Base-by-base conservation (phyloP, 2,797 vertebrate species). In the Macropus fuliginosus region DNA sequence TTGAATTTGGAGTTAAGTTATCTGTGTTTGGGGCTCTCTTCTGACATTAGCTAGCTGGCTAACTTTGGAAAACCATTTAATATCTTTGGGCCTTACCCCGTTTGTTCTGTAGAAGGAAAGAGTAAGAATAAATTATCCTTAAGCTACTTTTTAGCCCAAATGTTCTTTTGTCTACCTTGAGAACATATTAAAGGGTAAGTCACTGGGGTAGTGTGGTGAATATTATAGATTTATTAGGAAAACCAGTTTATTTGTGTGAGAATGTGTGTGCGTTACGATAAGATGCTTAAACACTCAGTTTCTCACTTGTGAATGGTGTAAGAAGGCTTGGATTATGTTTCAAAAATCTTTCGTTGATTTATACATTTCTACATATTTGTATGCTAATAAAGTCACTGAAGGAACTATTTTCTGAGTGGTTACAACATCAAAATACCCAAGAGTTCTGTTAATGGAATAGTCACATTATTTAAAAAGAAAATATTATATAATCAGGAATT, bases 371-470 rank as follows among this genome's bases (percentile, higher is more conserved):
- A 40, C 3, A 87, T 87, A 87, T 87, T 87, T 87, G 24, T 27
- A 27, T 87, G 21, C 92, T 57, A 56, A 92, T 93, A 55, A n/a
- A 91, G 54, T 91, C 11, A 91, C 55, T 91, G 90, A 94, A 46
- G 27, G 93, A 91, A 91, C 90, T 57, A 91, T 95, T 96, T 95
- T 93, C 55, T 92, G 55, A 94, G n/a, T 87, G 40, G 74, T 24
- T 87, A 46, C 4, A 54, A 50, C 21, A 52, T 29, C 9, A 91
- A 87, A 92, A 94, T 95, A 93, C 56, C 62, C 55, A 28, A 93
- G 91, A 92, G 40, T 14, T 31, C 59, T 56, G 46, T 46, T 52
- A 94, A 62, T 55, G 92, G 52, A 87, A 92, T 81, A 87, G 24
- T 87, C 21, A 95, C 0, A 56, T 54, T 93, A 81, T 95, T 94